These are phyloP conservation scores for Nothocercus nigrocapillus DNA, from an alignment of 2,113 vertebrate genomes.

Conservation along the genomic window DNA sequence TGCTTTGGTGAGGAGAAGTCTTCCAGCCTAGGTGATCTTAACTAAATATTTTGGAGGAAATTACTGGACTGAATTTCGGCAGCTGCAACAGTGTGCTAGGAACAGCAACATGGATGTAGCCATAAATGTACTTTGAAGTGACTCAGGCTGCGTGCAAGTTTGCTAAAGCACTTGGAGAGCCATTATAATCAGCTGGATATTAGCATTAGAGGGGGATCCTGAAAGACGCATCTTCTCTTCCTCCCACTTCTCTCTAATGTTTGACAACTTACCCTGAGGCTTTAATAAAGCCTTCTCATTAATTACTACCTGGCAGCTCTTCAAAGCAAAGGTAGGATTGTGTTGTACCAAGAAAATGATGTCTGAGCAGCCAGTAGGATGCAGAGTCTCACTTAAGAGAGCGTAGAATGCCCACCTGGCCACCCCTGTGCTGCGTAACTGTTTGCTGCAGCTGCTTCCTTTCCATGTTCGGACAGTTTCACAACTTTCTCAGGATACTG, in stretches of 20 bases:
- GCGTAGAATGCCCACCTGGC: too few species aligned
- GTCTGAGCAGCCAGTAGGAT: background rate
- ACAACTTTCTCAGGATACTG: background rate
- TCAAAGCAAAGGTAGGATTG: background rate
- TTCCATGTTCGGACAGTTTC: background rate
- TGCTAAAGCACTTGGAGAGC: background rate
- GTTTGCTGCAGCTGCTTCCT: background rate
- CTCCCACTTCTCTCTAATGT: background rate
- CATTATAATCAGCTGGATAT: background rate
- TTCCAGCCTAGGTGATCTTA: background rate
- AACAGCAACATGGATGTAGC: too few species aligned
- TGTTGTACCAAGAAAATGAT: accelerated
- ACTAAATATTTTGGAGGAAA: background rate
- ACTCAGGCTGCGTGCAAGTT: background rate
- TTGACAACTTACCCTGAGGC: background rate
- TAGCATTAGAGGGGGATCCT: background rate
- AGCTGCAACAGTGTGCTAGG: background rate
- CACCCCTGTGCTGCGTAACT: too few species aligned
- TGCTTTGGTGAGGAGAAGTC: background rate
- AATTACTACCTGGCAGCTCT: background rate
- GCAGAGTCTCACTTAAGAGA: background rate
- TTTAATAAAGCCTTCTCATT: background rate
- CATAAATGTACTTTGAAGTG: background rate
- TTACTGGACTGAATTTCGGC: background rate
- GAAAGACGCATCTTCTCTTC: background rate